A percentile compares a stretch with the other conserved stretches of the same genome.
Evolutionary conservation across 1,140 invertebrate genomes (phyloP).

Genomic region (Microplitis demolitor): DNA sequence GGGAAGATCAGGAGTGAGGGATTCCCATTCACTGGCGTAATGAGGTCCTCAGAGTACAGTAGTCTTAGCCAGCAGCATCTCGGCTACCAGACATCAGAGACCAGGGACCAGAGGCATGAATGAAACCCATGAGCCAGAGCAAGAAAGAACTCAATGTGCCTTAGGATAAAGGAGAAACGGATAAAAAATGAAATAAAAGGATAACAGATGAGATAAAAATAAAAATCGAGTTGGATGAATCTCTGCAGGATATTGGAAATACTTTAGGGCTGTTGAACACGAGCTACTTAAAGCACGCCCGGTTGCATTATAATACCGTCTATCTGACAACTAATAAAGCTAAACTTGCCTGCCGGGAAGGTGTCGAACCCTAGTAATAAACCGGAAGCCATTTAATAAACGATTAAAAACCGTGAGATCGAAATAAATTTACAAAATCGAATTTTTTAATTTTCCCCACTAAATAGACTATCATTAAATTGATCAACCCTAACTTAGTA

Average conservation of each 20-base stretch:
- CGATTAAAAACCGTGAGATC: no score
- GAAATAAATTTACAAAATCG: no score
- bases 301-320: conserved; percentile 54
- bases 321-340: conserved; percentile 41
- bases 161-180: conserved; percentile 19
- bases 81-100: conserved; percentile 40
- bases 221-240: conserved; percentile 31
- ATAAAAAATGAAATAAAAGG: conserved; percentile 18
- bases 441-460: no score
- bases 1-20: conserved; percentile 20
- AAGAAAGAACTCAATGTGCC: conserved; percentile 5
- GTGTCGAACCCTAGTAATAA: not conserved
- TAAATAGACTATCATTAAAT: no score
- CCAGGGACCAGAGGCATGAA: conserved; percentile 45
- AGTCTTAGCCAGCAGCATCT: not conserved
- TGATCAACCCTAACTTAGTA: no score
- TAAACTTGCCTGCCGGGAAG: conserved; percentile 16
- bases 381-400: no score
- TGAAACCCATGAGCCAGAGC: conserved; percentile 37
- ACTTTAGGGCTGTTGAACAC: conserved; percentile 57
- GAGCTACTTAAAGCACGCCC: conserved; percentile 49
- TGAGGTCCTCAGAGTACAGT: conserved; percentile 48
- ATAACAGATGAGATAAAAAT: conserved; percentile 20
- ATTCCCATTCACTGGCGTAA: conserved; percentile 53
- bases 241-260: conserved; percentile 61